A percentile compares a stretch with the other conserved stretches of the same genome.
Evolutionary conservation across 2,113 vertebrate species (phyloP).

Genomic region (Electrona antarctica): DNA sequence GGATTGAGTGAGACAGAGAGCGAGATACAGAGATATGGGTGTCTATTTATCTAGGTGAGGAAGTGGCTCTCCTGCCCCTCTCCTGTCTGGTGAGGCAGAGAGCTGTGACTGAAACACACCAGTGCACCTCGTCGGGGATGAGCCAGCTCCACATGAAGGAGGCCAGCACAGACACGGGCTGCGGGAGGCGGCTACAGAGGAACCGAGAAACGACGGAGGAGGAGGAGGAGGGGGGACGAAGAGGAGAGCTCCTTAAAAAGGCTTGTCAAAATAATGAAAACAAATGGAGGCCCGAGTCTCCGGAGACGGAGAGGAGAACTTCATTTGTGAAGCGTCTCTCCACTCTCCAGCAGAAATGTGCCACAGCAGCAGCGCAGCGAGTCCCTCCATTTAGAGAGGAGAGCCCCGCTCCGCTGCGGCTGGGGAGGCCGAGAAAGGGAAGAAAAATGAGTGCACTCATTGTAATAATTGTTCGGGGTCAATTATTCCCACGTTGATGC

Average conservation of each 20-base stretch:
- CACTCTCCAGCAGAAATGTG: slow-evolving; percentile 46
- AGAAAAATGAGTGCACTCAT: slow-evolving; percentile 79
- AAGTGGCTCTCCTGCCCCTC: slow-evolving; percentile 54
- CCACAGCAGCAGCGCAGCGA: slow-evolving; percentile 23
- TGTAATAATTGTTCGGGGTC: slow-evolving; percentile 86
- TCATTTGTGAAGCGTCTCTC: slow-evolving; percentile 73
- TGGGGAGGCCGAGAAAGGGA: slow-evolving; percentile 10
- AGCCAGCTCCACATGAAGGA: slow-evolving; percentile 67
- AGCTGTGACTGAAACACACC: slow-evolving; percentile 79
- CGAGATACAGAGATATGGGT: slow-evolving; percentile 48
- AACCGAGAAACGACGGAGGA: slow-evolving; percentile 3
- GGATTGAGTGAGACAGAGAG: slow-evolving; percentile 25
- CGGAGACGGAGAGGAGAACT: slow-evolving; percentile 78
- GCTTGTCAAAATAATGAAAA: slow-evolving; percentile 85
- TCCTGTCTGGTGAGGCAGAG: slow-evolving; percentile 71
- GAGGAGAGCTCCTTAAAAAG: slow-evolving; percentile 73
- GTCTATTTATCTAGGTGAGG: slow-evolving; percentile 72
- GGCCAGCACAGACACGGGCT: not conserved
- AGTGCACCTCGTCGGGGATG: slow-evolving; percentile 72
- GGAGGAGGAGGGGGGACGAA: slow-evolving; percentile 52
- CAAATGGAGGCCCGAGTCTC: slow-evolving; percentile 77
- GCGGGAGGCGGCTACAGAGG: slow-evolving; percentile 29
- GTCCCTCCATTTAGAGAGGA: slow-evolving; percentile 51
- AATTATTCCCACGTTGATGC: slow-evolving; percentile 89
- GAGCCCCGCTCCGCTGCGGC: slow-evolving; percentile 18